A percentile compares a stretch with the other conserved stretches of the same genome.
Evolutionary conservation across 30 jellyfish, hydroid and myxozoan genomes (phyloP).

Genomic region (Aurelia sp.): DNA sequence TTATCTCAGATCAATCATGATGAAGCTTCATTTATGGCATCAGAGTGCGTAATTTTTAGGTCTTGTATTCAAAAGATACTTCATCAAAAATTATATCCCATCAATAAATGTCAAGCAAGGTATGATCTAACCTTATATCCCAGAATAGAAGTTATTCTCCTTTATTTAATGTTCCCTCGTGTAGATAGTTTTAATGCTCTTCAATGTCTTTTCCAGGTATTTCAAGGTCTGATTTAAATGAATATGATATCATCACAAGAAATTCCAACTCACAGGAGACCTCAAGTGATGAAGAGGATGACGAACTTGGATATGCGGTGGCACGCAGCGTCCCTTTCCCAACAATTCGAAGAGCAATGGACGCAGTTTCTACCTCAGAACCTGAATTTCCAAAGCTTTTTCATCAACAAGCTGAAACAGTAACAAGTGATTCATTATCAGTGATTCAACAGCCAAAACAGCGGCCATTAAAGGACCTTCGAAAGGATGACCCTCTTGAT

Average conservation of each 20-base stretch:
- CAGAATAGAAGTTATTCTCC: too few relatives aligned
- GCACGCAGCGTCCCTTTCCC: conserved; percentile 71
- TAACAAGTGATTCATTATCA: conserved; percentile 67
- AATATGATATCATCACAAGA: conserved; percentile 62
- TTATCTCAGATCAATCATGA: too few relatives aligned
- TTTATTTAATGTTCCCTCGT: too few relatives aligned
- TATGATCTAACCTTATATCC: too few relatives aligned
- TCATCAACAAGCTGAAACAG: conserved; percentile 64
- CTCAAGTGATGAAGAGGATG: conserved; percentile 52
- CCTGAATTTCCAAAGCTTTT: conserved; percentile 86
- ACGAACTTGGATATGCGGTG: conserved; percentile 70
- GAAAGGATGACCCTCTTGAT: conserved; percentile 34
- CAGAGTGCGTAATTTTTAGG: too few relatives aligned
- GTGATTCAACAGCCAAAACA: conserved; percentile 44
- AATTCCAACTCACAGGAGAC: conserved; percentile 16
- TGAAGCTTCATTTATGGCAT: too few relatives aligned
- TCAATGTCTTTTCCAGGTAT: conserved; percentile 1
- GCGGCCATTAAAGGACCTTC: conserved; percentile 42
- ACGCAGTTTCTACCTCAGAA: conserved; percentile 84
- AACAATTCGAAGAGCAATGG: conserved; percentile 49
- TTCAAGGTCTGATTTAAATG: conserved; percentile 27
- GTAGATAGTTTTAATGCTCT: too few relatives aligned
- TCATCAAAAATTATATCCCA: too few relatives aligned
- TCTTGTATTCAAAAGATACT: too few relatives aligned
- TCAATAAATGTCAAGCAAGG: too few relatives aligned